These are phyloP conservation scores for Pterostichus madidus DNA, from an alignment of 2,888 invertebrate species.

Conservation along the genomic window DNA sequence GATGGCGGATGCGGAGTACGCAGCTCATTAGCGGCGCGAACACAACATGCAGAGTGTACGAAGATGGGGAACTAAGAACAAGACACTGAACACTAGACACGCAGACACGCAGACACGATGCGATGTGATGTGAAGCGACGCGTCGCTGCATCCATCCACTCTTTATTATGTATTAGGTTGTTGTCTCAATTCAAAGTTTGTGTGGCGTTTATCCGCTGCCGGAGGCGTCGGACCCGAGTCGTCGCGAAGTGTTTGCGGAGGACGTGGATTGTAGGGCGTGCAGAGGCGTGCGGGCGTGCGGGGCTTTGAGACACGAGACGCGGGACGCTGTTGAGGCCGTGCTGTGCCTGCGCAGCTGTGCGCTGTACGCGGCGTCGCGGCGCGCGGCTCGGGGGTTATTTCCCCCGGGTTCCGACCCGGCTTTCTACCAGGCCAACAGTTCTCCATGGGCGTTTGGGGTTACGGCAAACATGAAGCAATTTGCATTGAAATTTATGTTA, in stretches of 20 bases:
- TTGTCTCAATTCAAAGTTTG: slow-evolving; percentile 67
- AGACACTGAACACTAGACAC: too few relatives aligned
- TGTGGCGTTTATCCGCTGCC: slow-evolving; percentile 67
- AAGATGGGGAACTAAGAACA: neutral
- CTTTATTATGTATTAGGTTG: slow-evolving; percentile 67
- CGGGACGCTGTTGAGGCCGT: slow-evolving; percentile 41
- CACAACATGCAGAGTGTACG: neutral
- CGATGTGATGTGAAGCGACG: slow-evolving; percentile 42
- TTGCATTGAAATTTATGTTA: slow-evolving; percentile 74
- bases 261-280: slow-evolving; percentile 55
- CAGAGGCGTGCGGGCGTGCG: slow-evolving; percentile 11
- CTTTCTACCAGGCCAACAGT: slow-evolving; percentile 69
- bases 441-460: slow-evolving; percentile 71
- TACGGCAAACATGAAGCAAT: slow-evolving; percentile 73
- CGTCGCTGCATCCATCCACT: slow-evolving; percentile 60
- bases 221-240: slow-evolving; percentile 65
- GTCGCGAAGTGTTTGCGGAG: slow-evolving; percentile 63
- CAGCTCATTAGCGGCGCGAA: slow-evolving; percentile 1
- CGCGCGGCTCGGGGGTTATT: slow-evolving; percentile 67
- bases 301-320: slow-evolving; percentile 25
- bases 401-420: slow-evolving; percentile 71
- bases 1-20: slow-evolving; percentile 23
- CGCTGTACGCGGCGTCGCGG: slow-evolving; percentile 9
- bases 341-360: slow-evolving; percentile 53
- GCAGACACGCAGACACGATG: neutral